Evolutionary conservation across 2,113 vertebrate genomes (phyloP).

Genomic region (chimpanzee (Pan troglodytes)): NHGRI_mPanTro3-v2.1_pri NC_072407.2:93260501-93261000

Average conservation of each 20-base stretch:
- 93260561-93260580: too few species aligned
- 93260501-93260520: too few species aligned
- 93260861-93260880: neutral
- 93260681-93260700: neutral
- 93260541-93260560: too few species aligned
- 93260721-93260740: neutral
- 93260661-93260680: neutral
- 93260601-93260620: too few species aligned
- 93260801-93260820: neutral
- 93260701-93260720: neutral
- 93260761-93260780: neutral
- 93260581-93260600: too few species aligned
- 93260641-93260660: neutral
- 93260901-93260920: neutral
- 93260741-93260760: neutral
- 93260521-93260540: too few species aligned
- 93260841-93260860: neutral
- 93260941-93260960: neutral
- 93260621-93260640: too few species aligned
- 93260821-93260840: neutral
- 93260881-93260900: neutral
- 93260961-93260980: neutral
- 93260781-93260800: neutral
- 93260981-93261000: neutral
- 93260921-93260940: neutral